A percentile compares a stretch with the other conserved stretches of the same genome.
phyloP scores from a whole-genome alignment of 2,113 vertebrate species.

The Corydoras sp. region DNA sequence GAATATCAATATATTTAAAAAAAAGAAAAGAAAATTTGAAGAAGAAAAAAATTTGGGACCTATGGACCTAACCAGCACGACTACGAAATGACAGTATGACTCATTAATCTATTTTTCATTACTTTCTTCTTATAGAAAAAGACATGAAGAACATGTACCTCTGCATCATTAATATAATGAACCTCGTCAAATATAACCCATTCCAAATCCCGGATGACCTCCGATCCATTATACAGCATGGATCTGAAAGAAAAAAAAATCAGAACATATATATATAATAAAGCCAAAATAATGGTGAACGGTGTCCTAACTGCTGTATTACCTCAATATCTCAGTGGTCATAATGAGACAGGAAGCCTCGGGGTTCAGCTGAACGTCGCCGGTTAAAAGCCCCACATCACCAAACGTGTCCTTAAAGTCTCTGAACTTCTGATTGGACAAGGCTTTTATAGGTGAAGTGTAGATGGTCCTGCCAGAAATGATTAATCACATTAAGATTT shows the following conservation, averaged over 20 bases:
- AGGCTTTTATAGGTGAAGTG: constrained; percentile 87
- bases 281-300: too few species aligned
- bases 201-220: constrained; percentile 85
- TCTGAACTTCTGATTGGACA: constrained; percentile 93
- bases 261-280: neutral
- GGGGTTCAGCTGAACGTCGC: constrained; percentile 82
- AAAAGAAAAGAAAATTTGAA: too few species aligned
- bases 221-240: constrained; percentile 88
- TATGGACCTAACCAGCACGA: too few species aligned
- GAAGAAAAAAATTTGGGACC: too few species aligned
- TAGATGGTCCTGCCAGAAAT: constrained; percentile 76
- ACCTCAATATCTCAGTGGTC: constrained; percentile 92
- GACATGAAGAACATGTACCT: constrained; percentile 58
- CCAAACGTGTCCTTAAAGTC: constrained; percentile 85
- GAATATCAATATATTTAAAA: too few species aligned
- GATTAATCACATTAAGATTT: neutral
- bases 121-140: too few species aligned
- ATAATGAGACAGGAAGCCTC: constrained; percentile 89
- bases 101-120: too few species aligned
- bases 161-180: constrained; percentile 86
- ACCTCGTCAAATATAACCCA: constrained; percentile 95
- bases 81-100: too few species aligned
- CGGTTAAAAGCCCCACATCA: constrained; percentile 84
- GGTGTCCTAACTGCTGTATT: neutral
- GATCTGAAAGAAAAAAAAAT: constrained; percentile 63